Conservation (phyloP, 2,797 vertebrate genomes). For the Dallia pectoralis region DNA sequence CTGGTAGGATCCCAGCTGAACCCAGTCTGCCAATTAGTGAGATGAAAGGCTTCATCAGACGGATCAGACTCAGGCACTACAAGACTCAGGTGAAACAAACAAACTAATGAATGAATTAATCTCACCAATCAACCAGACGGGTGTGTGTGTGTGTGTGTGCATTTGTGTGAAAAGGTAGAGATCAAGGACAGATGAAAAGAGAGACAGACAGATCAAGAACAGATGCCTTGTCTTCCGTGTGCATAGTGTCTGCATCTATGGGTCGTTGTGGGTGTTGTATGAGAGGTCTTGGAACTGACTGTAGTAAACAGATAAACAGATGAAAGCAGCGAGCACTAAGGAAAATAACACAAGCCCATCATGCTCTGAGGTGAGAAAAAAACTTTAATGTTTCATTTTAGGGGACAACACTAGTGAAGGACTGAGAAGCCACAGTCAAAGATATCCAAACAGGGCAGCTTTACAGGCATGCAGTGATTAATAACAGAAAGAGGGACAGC, state of each 20-base stretch:
- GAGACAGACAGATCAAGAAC: background rate
- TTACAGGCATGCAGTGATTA: conserved; percentile 56
- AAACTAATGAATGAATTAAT: conserved; percentile 49
- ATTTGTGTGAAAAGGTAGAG: background rate
- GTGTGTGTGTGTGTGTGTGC: background rate
- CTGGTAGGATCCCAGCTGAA: conserved; percentile 21
- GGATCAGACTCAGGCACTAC: conserved; percentile 47
- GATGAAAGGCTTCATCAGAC: conserved; percentile 55
- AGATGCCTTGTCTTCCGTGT: background rate
- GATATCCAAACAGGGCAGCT: conserved; percentile 52
- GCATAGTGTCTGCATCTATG: background rate
- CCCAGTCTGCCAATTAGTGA: conserved; percentile 64
- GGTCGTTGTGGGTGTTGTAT: background rate
- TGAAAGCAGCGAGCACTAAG: conserved; percentile 17
- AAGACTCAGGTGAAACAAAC: conserved; percentile 65
- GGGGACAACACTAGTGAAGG: conserved; percentile 32
- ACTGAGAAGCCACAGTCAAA: conserved; percentile 50
- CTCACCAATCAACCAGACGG: conserved; percentile 37
- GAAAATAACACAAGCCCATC: conserved; percentile 7
- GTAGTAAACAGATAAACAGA: conserved; percentile 31
- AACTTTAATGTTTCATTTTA: conserved; percentile 61
- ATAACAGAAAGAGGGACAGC: conserved; percentile 33
- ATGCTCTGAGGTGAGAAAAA: conserved; percentile 54
- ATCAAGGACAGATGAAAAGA: background rate
- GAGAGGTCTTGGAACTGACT: background rate